A percentile compares a stretch with the other conserved stretches of the same genome.
Evolutionary conservation across 2,888 invertebrate species (phyloP).

Genomic region (Glaucopsyche alexis): DNA sequence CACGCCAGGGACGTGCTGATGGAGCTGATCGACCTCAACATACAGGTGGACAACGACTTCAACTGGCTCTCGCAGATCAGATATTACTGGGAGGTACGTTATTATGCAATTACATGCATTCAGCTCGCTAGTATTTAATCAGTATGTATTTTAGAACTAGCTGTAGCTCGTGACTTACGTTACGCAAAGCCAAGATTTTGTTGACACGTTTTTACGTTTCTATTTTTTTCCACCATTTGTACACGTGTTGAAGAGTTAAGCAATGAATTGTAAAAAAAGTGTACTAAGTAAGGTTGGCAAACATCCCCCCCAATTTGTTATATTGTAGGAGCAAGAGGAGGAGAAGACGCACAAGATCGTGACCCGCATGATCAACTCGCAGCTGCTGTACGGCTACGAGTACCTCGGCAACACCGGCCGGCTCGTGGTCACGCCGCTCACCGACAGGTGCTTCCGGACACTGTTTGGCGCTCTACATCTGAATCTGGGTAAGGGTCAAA

Average conservation of each 20-base stretch:
- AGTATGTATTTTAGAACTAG: not conserved
- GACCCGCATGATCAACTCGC: slow-evolving; percentile 94
- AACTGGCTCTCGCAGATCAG: slow-evolving; percentile 91
- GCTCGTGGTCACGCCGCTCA: slow-evolving; percentile 95
- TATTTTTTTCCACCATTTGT: too few species aligned
- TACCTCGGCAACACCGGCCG: slow-evolving; percentile 94
- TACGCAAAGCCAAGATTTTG: too few species aligned
- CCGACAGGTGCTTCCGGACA: slow-evolving; percentile 95
- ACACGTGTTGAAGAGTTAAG: too few species aligned
- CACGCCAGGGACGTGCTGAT: slow-evolving; percentile 93
- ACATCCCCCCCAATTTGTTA: too few species aligned
- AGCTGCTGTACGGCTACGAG: slow-evolving; percentile 94
- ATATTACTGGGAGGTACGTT: slow-evolving; percentile 88
- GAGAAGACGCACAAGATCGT: slow-evolving; percentile 76
- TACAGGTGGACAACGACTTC: slow-evolving; percentile 89
- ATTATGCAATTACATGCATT: not conserved
- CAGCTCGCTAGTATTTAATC: slow-evolving; percentile 26
- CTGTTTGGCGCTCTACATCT: slow-evolving; percentile 94
- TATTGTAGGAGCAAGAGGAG: slow-evolving; percentile 73
- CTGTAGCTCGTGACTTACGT: not conserved
- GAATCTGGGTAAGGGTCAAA: slow-evolving; percentile 81
- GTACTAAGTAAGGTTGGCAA: too few species aligned
- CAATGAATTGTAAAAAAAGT: too few species aligned
- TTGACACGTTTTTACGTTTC: too few species aligned
- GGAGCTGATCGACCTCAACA: slow-evolving; percentile 82